These are phyloP conservation scores for Myiotriccus ornatus DNA, from an alignment of 2,797 vertebrate genomes.

Conservation along the genomic window DNA sequence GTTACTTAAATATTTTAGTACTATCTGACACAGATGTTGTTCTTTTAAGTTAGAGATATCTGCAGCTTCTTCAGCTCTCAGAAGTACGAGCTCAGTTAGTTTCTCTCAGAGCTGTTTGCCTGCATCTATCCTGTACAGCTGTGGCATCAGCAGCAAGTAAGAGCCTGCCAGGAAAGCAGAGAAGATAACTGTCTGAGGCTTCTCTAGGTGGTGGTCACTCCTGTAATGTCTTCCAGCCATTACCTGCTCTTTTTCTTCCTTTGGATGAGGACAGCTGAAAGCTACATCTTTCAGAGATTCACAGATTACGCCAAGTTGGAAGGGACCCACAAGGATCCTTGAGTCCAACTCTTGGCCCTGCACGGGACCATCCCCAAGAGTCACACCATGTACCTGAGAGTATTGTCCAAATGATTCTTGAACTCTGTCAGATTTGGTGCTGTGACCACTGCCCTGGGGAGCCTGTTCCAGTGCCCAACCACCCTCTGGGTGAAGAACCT, in stretches of 20 bases:
- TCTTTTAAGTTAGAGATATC: neutral
- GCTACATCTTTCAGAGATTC: neutral
- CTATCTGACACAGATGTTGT: neutral
- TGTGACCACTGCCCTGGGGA: neutral
- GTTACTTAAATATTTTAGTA: neutral
- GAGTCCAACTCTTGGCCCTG: neutral
- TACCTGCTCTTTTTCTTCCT: neutral
- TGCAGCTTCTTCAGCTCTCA: neutral
- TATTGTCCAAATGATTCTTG: neutral
- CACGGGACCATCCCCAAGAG: neutral
- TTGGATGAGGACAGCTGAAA: neutral
- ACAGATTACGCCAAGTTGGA: neutral
- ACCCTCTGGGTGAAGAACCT: neutral
- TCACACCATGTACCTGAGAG: neutral
- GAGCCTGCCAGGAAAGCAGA: neutral
- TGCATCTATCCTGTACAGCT: neutral
- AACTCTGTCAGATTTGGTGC: neutral
- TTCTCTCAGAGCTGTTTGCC: neutral
- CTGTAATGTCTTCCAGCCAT: neutral
- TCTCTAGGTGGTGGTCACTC: neutral
- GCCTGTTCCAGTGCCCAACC: neutral
- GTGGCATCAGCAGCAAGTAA: neutral
- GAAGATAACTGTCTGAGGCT: neutral
- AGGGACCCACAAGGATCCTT: neutral
- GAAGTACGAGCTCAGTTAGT: neutral